A percentile compares a stretch with the other conserved stretches of the same genome.
Evolutionary conservation across 1,140 invertebrate species (phyloP).

Genomic region (Leptopilina clavipes): DNA sequence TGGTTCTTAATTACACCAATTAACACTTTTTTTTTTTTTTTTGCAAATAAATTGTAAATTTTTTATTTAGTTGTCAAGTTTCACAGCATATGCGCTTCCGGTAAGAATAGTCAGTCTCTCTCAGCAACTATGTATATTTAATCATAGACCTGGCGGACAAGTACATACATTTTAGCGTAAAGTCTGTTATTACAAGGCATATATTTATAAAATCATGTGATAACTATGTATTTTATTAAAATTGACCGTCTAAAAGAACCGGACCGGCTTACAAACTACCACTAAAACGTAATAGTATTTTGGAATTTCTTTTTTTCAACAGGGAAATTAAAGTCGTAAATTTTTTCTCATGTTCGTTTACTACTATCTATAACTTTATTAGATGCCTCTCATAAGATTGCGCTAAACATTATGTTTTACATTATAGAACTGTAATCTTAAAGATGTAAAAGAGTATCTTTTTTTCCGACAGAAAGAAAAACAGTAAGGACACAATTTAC

Average conservation of each 20-base stretch:
- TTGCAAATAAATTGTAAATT: no score
- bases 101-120: not conserved
- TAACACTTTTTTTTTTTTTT: no score
- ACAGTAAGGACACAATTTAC: no score
- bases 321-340: not conserved
- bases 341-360: not conserved
- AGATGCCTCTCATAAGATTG: not conserved
- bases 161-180: not conserved
- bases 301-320: not conserved
- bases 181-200: slow-evolving; percentile 16
- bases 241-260: not conserved
- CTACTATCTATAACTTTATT: not conserved
- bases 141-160: not conserved
- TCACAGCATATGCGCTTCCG: not conserved
- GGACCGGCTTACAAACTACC: not conserved
- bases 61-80: no score
- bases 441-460: no score
- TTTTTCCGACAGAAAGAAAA: no score
- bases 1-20: no score
- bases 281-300: not conserved
- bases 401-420: not conserved
- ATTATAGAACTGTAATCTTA: no score
- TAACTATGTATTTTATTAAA: not conserved
- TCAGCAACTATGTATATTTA: not conserved
- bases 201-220: slow-evolving; percentile 1